Base-by-base conservation (phyloP, 2,113 vertebrate genomes). In the Odontophorus gujanensis region DNA sequence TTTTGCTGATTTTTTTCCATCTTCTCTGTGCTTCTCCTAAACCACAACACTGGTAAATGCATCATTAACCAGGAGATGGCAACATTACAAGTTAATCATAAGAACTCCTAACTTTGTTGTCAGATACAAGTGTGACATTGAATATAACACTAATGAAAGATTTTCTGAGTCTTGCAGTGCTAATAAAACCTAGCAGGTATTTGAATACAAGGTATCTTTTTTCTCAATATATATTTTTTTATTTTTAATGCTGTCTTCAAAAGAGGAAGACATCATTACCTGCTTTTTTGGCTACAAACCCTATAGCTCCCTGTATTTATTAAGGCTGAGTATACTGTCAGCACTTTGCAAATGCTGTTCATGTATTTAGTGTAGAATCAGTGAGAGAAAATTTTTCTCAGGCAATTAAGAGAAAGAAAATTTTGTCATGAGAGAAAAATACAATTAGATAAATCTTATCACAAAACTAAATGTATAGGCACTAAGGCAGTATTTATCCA, bases 31-130 rank as follows among this genome's bases (percentile, higher is more conserved):
- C 36, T 76, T 12, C 11, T 71, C 5, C 15, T 66, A 84, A 28
- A 16, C 32, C 63, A 48, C 28, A 58, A 2, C 18, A 38, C 18
- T 38, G 50, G 67, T 48, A 81, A 9, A 71, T 68, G 42, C 28
- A 1, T 57, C 17, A 43, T 34, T 77, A 68, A 58, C 95, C 93
- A 94, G 85, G 53, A 95, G 87, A 91, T 93, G 93, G 95, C 95
- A 94, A 81, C 79, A 55, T 84, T 85, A 93, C 81, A 81, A 94
- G 81, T 65, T 36, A 71, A 11, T 80, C 87, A 69, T n/a, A 17
- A 21, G 19, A 34, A 42, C 30, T 86, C 55, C 43, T 38, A 77
- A 36, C 25, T 85, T 86, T 51, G 10, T 55, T 67, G 50, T 57
- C 63, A 85, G 58, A 79, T n/a, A 19, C 6, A 62, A 85, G 38